A percentile compares a stretch with the other conserved stretches of the same genome.
Conservation (phyloP, 2,113 vertebrate species). For the Myotis brandtii region DNA sequence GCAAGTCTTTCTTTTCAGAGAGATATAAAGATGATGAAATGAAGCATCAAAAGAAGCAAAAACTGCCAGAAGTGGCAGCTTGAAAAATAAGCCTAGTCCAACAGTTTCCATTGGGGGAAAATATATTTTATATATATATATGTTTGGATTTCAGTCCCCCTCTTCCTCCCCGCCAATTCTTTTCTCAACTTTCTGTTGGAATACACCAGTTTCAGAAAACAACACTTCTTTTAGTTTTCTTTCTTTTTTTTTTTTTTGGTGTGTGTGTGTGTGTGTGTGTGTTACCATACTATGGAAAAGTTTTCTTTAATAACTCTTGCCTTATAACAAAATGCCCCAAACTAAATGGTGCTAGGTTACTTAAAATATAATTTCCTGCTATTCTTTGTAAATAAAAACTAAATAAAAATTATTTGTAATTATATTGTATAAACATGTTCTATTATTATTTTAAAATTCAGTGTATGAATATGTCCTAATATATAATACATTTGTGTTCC, state of each 20-base stretch:
- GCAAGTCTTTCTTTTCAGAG: background rate
- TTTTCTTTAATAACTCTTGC: background rate
- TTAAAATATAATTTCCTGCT: slow-evolving; percentile 46
- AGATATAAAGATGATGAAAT: background rate
- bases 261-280: too few relatives aligned
- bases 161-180: background rate
- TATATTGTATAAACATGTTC: background rate
- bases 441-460: background rate
- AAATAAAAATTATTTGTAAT: slow-evolving; percentile 13
- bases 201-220: background rate
- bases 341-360: background rate
- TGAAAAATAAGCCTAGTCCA: slow-evolving; percentile 42
- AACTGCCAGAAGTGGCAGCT: background rate
- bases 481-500: slow-evolving; percentile 10
- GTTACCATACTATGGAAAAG: background rate
- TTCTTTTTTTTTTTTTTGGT: too few relatives aligned
- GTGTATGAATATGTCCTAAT: background rate
- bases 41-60: slow-evolving; percentile 14
- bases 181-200: background rate
- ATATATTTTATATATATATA: background rate
- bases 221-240: background rate
- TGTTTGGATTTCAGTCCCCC: background rate
- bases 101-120: background rate
- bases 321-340: slow-evolving; percentile 20
- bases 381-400: background rate